Conservation (phyloP, 1,140 invertebrate genomes). For the Ceratina australensis region DNA sequence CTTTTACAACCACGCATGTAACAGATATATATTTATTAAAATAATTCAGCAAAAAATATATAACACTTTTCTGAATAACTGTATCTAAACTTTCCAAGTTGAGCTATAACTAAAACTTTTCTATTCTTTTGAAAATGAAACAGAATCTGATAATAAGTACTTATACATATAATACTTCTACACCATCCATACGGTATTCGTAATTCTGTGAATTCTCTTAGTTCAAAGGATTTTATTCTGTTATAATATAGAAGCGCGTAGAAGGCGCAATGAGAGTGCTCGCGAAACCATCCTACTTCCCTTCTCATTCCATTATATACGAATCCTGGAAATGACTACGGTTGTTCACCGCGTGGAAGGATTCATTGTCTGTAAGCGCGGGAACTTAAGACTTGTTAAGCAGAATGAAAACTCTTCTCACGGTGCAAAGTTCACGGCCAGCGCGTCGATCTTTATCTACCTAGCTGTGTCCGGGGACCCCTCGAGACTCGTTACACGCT, state of each 20-base stretch:
- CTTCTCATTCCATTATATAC: slow-evolving; percentile 51
- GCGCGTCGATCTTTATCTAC: slow-evolving; percentile 60
- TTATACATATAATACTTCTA: too few relatives aligned
- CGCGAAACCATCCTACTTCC: slow-evolving; percentile 47
- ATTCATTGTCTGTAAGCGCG: slow-evolving; percentile 65
- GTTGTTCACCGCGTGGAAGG: slow-evolving; percentile 51
- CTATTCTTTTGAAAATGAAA: too few relatives aligned
- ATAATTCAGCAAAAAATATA: too few relatives aligned
- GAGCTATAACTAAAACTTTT: too few relatives aligned
- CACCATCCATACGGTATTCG: too few relatives aligned
- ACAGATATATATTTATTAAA: too few relatives aligned
- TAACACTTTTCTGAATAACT: too few relatives aligned
- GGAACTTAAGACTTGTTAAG: slow-evolving; percentile 64
- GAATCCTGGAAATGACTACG: slow-evolving; percentile 46
- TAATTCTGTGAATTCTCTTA: not conserved
- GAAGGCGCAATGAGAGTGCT: slow-evolving; percentile 32
- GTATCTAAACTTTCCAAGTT: too few relatives aligned
- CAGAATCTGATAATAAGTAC: too few relatives aligned
- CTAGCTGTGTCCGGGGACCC: slow-evolving; percentile 44
- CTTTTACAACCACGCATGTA: too few relatives aligned
- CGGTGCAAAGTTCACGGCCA: slow-evolving; percentile 67
- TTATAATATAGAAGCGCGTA: not conserved
- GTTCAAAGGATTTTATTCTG: not conserved
- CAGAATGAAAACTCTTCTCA: slow-evolving; percentile 63
- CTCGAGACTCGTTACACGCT: slow-evolving; percentile 49